Percentiles rank a stretch among this genome's conserved stretches.
Evolutionary conservation across 2,888 invertebrate genomes (phyloP).

Genomic region (Rhagophthalmus giganteus): DNA sequence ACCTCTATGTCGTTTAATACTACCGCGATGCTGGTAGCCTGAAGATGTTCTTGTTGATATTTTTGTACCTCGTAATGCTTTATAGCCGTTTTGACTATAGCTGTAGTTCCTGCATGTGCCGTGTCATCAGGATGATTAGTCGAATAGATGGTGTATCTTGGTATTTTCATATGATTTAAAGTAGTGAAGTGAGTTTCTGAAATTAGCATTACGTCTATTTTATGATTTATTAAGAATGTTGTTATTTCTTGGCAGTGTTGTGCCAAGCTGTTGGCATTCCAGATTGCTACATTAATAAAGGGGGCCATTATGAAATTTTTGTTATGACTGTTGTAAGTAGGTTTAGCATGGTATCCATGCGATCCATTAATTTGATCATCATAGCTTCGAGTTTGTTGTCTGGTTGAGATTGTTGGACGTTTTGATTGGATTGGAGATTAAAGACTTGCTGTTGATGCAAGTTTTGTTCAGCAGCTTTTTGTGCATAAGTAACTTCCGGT

Average conservation of each 20-base stretch:
- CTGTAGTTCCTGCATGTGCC: no score
- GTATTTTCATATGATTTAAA: neutral
- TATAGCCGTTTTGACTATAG: no score
- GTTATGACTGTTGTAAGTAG: neutral
- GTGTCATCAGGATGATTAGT: neutral
- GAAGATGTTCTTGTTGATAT: slow-evolving; percentile 7
- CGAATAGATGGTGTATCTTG: neutral
- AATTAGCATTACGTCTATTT: neutral
- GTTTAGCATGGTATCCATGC: no score
- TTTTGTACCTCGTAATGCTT: no score
- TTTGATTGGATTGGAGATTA: neutral
- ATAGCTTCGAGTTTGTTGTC: neutral
- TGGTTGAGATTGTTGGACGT: neutral
- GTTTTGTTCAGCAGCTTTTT: neutral
- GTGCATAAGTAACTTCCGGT: neutral
- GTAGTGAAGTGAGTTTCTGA: neutral
- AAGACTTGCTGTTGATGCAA: neutral
- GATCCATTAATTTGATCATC: neutral
- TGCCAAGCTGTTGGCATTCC: neutral
- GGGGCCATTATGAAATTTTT: neutral
- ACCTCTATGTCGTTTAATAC: slow-evolving; percentile 4
- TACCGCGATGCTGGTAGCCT: slow-evolving; percentile 4
- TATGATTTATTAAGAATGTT: neutral
- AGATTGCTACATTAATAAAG: no score
- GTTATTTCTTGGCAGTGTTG: neutral